phyloP scores from a whole-genome alignment of 2,113 vertebrate species.

The Neotoma lepida region DNA sequence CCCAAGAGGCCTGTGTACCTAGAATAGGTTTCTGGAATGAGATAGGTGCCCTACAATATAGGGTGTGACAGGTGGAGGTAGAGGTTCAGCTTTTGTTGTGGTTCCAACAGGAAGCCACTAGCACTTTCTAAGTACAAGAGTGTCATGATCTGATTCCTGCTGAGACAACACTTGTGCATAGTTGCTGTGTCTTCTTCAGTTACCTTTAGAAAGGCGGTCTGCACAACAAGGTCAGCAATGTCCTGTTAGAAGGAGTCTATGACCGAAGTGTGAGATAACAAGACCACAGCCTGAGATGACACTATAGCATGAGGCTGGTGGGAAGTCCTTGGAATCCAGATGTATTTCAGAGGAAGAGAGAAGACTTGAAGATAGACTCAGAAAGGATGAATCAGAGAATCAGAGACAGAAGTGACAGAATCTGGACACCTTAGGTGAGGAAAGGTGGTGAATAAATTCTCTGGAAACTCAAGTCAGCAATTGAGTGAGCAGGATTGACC shows the following conservation, averaged over 20 bases:
- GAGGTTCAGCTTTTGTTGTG: not conserved
- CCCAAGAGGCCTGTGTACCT: not conserved
- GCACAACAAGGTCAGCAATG: not conserved
- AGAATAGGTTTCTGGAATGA: not conserved
- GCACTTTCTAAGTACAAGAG: not conserved
- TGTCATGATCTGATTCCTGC: not conserved
- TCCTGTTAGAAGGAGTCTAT: not conserved
- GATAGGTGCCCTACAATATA: not conserved
- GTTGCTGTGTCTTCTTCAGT: not conserved
- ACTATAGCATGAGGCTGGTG: not conserved
- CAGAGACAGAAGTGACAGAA: not conserved
- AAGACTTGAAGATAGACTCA: too few species aligned
- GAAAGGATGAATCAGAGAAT: not conserved
- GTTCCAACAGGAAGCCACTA: slow-evolving; percentile 1
- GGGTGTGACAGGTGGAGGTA: not conserved
- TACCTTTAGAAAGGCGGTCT: not conserved
- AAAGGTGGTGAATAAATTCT: not conserved
- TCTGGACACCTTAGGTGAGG: not conserved
- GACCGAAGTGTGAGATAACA: not conserved
- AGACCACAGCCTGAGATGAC: not conserved
- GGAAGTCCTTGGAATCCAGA: not conserved
- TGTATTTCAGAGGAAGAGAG: not conserved
- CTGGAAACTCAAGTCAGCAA: not conserved
- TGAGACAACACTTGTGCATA: not conserved
- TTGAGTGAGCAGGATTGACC: not conserved